Evolutionary conservation across 2,888 invertebrate species (phyloP), one percentile per base, ranked within the genome.

Genomic region (Isotomurus palustris): DNA sequence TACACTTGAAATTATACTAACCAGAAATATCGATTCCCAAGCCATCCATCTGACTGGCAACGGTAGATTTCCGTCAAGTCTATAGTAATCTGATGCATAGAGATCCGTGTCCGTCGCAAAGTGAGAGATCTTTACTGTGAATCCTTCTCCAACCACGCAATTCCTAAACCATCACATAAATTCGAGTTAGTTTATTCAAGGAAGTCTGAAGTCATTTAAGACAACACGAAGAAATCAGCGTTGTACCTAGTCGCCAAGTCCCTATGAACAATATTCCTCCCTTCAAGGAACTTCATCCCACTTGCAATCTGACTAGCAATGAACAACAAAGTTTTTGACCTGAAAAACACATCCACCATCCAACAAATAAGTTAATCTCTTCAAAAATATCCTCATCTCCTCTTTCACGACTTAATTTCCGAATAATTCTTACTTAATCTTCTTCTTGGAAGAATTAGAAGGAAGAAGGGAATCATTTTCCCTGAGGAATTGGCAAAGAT

Each of bases 231-330:
- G 22, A 41, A 17, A 29, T 24, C 40, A 41, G 25, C n/a, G 36
- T 50, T 35, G n/a, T 78, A 87, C 83, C 87, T 83, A 36, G 91
- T 86, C 50, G 91, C 90, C 71, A 92, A 78, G 77, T 93, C 91
- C 45, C 92, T 82, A 75, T 93, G 93, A 48, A 93, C 91, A 75
- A 92, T 91, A 77, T 90, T 88, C 67, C 91, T 80, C 47, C 88
- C 84, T 78, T 93, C 86, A 72, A 93, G 78, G 75, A 92, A 92
- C 72, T 87, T 84, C 90, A 92, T 91, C 14, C 92, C 92, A 3
- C 88, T 86, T 1, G 92, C 88, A 65, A 93, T 84, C 76, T 93
- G 91, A 53, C 85, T 83, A 44, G 88, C 87, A 77, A 91, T 83
- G 76, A 86, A 87, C 66, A 91, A 80, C 73, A 91, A 80, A 76